Percentiles rank a stretch among this genome's conserved stretches.
Evolutionary conservation across 2,113 vertebrate species (phyloP).

Genomic region (Gallinago media): DNA sequence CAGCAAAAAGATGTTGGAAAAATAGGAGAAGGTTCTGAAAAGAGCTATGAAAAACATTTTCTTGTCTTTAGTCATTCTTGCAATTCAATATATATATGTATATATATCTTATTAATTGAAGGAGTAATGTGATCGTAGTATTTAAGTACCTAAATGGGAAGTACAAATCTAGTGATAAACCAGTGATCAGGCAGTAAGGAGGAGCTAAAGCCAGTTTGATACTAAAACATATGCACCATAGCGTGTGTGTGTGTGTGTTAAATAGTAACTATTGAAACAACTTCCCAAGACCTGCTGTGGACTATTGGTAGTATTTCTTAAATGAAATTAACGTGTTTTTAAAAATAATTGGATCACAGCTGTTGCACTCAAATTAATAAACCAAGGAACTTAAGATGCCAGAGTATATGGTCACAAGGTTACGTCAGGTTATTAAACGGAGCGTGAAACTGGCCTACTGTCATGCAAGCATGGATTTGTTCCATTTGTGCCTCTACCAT

Average conservation of each 20-base stretch:
- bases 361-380: constrained; percentile 5
- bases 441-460: neutral
- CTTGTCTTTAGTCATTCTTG: neutral
- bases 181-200: neutral
- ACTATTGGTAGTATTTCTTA: neutral
- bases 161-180: neutral
- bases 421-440: neutral
- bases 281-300: neutral
- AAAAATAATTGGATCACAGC: neutral
- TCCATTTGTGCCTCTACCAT: neutral
- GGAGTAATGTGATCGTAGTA: neutral
- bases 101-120: neutral
- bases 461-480: neutral
- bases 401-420: neutral
- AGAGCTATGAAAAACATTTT: neutral
- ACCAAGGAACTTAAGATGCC: neutral
- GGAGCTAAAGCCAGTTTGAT: neutral
- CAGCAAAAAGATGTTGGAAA: neutral
- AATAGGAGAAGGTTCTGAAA: neutral
- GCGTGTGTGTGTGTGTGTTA: neutral
- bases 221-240: neutral
- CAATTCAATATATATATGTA: neutral
- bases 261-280: neutral
- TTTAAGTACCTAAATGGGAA: neutral
- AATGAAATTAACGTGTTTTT: neutral